Percentiles rank a stretch among this genome's conserved stretches.
phyloP scores from a whole-genome alignment of 2,888 invertebrate species.

The Timema cristinae region DNA sequence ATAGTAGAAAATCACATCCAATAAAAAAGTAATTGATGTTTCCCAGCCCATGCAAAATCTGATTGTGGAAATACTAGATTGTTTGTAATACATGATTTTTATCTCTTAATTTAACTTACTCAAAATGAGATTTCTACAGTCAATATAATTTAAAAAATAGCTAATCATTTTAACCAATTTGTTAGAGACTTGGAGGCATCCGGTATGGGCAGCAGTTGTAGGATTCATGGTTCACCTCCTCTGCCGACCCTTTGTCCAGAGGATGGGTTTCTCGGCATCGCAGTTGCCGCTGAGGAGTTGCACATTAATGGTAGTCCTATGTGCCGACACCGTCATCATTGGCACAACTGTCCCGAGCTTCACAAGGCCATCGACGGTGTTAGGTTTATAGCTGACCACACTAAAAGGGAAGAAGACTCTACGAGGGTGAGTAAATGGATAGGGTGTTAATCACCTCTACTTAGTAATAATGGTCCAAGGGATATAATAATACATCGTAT shows the following conservation, averaged over 20 bases:
- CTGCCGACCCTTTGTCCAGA: conserved; percentile 35
- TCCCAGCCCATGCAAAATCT: no score
- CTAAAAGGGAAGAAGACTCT: conserved; percentile 86
- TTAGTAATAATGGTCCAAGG: no score
- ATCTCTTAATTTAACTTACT: no score
- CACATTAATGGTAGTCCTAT: conserved; percentile 45
- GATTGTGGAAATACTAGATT: no score
- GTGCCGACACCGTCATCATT: conserved; percentile 64
- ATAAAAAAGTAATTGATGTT: no score
- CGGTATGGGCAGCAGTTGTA: conserved; percentile 50
- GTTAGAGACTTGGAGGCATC: conserved; percentile 55
- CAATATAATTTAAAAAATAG: no score
- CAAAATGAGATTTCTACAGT: no score
- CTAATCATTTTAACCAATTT: conserved; percentile 18
- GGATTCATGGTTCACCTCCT: conserved; percentile 53
- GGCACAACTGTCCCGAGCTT: conserved; percentile 88
- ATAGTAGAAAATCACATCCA: no score
- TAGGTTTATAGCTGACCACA: conserved; percentile 88
- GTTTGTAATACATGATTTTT: no score
- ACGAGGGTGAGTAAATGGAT: conserved; percentile 64
- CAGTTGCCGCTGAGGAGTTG: conserved; percentile 44
- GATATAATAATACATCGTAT: no score
- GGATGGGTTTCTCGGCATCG: conserved; percentile 36
- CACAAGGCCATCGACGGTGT: conserved; percentile 92
- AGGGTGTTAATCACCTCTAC: no score